Base-by-base conservation (phyloP, 2,113 vertebrate species). In the Cyphotilapia sp. region DNA sequence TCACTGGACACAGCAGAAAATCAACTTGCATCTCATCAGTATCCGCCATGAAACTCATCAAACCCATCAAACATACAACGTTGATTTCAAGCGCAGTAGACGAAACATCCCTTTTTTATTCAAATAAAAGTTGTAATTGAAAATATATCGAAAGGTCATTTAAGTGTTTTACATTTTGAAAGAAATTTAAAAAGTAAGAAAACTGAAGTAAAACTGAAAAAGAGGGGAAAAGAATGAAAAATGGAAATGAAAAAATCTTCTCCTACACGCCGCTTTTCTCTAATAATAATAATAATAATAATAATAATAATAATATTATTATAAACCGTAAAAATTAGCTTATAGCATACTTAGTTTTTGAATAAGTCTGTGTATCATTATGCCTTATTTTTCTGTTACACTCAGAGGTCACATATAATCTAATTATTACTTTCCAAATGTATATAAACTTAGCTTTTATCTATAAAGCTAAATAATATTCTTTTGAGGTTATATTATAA, bases 361-460 rank as follows among this genome's bases (percentile, higher is more conserved):
- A 33, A 61, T 17, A 42, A 71, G 13, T 45, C n/a, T 45, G 0
- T 42, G 13, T 45, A 45, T 42, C 31, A 13, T 66, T 66, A n/a
- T 66, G 38, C 1, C 22, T 45, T 71, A 42, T 71, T 40, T 71
- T 71, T 40, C 66, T 42, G 38, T 42, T 71, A 42, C 13, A 74
- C 38, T 74, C n/a, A 45, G 13, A 42, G 5, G 22, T 45, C 17
- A 66, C 38, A 74, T 74, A 16, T 45, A 24, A 45, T 16, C 22
- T 42, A 74, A 27, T 74, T 45, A 74, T 71, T 71, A 71, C n/a
- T 42, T 71, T 42, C 38, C 66, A 71, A 9, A 42, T 71, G 33
- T 45, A 24, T 17, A 74, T 45, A 27, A 74, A 74, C 8, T 0
- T 71, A 27, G 22, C 40, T 45, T 74, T 45, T 45, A 45, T 74